Evolutionary conservation across 2,113 vertebrate species (phyloP).

Genomic region (Aegotheles bennettii): DNA sequence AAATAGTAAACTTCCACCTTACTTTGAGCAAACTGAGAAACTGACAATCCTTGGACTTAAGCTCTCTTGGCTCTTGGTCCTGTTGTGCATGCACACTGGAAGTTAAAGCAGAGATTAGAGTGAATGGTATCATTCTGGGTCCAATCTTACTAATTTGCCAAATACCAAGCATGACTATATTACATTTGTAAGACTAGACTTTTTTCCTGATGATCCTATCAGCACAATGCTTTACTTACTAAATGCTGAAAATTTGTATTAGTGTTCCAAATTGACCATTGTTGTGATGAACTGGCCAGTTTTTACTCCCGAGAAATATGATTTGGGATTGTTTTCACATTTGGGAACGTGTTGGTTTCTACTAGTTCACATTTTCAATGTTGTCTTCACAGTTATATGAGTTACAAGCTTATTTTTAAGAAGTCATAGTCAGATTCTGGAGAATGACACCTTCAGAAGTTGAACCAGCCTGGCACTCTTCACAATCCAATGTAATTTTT

Average conservation of each 20-base stretch:
- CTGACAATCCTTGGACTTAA: neutral
- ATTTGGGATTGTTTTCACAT: neutral
- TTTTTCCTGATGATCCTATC: neutral
- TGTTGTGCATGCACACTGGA: neutral
- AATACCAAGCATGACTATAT: neutral
- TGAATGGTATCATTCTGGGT: neutral
- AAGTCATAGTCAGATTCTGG: constrained; percentile 11
- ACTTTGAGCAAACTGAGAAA: neutral
- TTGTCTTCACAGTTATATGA: constrained; percentile 45
- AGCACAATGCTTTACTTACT: neutral
- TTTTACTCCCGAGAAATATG: neutral
- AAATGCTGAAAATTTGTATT: neutral
- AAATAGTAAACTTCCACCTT: neutral
- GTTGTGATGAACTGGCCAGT: neutral
- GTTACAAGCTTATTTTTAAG: constrained; percentile 47
- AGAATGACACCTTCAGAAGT: constrained; percentile 41
- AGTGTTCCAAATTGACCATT: neutral
- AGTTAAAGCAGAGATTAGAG: neutral
- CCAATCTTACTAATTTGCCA: neutral
- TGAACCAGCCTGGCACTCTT: neutral
- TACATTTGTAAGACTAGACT: neutral
- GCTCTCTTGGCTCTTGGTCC: neutral
- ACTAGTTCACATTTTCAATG: constrained; percentile 28
- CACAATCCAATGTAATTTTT: neutral
- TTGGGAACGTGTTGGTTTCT: neutral